A percentile compares a stretch with the other conserved stretches of the same genome.
Evolutionary conservation across 2,797 vertebrate genomes (phyloP).

Genomic region (Xiphorhynchus erythropygius): DNA sequence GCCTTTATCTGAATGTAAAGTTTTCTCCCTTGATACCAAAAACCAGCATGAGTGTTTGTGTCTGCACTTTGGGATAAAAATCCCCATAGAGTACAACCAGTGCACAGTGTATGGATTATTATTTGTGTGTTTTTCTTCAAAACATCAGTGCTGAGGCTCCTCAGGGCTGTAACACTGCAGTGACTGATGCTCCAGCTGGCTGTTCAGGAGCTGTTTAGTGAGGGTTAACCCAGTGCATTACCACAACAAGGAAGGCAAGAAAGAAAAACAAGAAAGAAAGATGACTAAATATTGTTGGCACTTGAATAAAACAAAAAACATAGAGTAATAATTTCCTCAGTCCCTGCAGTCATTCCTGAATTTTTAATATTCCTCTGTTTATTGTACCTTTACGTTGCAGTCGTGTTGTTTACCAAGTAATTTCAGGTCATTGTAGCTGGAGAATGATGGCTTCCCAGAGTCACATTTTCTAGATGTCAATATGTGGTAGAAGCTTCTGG

Average conservation of each 20-base stretch:
- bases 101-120: neutral
- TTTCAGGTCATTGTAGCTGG: conserved; percentile 19
- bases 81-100: neutral
- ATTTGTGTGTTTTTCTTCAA: neutral
- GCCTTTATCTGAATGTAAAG: neutral
- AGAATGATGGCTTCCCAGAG: conserved; percentile 58
- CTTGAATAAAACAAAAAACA: conserved; percentile 47
- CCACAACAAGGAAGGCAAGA: neutral
- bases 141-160: neutral
- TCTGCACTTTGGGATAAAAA: neutral
- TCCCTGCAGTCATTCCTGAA: conserved; percentile 59
- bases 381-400: conserved; percentile 46
- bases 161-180: neutral
- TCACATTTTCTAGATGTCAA: conserved; percentile 39
- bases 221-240: conserved; percentile 1
- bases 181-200: neutral
- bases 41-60: neutral
- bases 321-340: conserved; percentile 46
- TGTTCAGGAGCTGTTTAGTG: neutral
- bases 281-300: conserved; percentile 55
- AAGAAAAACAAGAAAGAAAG: conserved; percentile 18
- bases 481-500: conserved; percentile 30
- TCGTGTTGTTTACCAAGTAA: conserved; percentile 63
- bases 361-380: conserved; percentile 64
- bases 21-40: neutral